These are phyloP conservation scores for Bufo bufo DNA, from an alignment of 2,113 vertebrate species.

Conservation along the genomic window DNA sequence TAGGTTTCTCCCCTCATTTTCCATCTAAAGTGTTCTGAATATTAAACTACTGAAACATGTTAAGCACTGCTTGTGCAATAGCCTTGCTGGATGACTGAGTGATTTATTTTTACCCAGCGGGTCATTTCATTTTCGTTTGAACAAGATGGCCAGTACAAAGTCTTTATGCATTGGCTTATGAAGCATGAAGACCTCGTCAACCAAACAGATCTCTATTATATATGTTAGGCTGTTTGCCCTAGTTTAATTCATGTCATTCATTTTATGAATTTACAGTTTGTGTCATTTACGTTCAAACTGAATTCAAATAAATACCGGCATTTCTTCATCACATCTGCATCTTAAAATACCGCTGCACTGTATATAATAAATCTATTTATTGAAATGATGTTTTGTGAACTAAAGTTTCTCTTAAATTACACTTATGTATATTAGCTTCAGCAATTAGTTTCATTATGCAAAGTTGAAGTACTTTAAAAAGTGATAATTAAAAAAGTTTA, in stretches of 20 bases:
- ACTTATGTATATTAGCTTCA: conserved; percentile 16
- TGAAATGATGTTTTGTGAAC: conserved; percentile 11
- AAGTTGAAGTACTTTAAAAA: conserved; percentile 28
- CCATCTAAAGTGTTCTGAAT: conserved; percentile 41
- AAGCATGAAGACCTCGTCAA: conserved; percentile 55
- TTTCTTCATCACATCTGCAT: not conserved
- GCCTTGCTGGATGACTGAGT: conserved; percentile 54
- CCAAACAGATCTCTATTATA: conserved; percentile 53
- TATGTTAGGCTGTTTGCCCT: conserved; percentile 54
- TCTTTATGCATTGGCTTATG: conserved; percentile 55
- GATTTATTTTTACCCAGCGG: conserved; percentile 54
- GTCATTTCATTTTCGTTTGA: conserved; percentile 53
- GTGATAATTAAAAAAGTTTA: conserved; percentile 43
- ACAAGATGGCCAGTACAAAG: conserved; percentile 56
- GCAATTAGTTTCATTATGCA: conserved; percentile 49
- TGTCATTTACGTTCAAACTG: conserved; percentile 44
- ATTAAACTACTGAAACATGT: conserved; percentile 41
- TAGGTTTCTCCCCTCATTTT: conserved; percentile 38
- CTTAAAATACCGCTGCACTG: not conserved
- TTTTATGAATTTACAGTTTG: conserved; percentile 42
- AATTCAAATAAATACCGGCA: conserved; percentile 34
- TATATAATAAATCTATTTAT: conserved; percentile 4
- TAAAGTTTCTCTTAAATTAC: conserved; percentile 21
- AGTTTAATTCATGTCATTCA: conserved; percentile 51
- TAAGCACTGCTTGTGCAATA: conserved; percentile 46